phyloP scores from a whole-genome alignment of 2,797 vertebrate genomes.

The Premnoplex brunnescens region DNA sequence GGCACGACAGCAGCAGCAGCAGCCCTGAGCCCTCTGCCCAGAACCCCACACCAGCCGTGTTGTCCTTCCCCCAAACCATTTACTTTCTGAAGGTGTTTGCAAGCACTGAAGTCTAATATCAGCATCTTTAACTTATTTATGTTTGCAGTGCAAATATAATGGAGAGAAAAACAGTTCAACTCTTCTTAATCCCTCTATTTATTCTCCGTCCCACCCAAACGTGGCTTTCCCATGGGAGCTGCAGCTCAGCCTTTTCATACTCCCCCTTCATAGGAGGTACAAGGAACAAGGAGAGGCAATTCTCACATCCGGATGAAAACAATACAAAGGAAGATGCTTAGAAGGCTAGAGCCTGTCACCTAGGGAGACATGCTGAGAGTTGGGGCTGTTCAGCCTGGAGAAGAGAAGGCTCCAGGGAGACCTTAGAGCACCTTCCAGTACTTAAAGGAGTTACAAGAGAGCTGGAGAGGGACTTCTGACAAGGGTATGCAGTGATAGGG shows the following conservation, averaged over 20 bases:
- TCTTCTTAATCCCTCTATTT: background rate
- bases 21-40: background rate
- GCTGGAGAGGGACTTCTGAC: background rate
- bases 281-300: background rate
- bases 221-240: background rate
- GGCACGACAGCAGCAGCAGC: background rate
- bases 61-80: accelerated
- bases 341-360: background rate
- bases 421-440: background rate
- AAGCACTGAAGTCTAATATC: background rate
- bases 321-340: background rate
- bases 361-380: background rate
- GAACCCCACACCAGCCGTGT: background rate
- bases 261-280: background rate
- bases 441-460: background rate
- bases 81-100: background rate
- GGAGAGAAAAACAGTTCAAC: background rate
- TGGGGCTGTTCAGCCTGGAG: background rate
- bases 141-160: background rate
- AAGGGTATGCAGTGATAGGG: background rate
- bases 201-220: background rate
- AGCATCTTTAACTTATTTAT: background rate
- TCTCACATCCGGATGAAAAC: background rate
- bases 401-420: background rate
- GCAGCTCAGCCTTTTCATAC: background rate